Conservation (phyloP, 2,888 invertebrate species). For the Sinhomidia bicolor region DNA sequence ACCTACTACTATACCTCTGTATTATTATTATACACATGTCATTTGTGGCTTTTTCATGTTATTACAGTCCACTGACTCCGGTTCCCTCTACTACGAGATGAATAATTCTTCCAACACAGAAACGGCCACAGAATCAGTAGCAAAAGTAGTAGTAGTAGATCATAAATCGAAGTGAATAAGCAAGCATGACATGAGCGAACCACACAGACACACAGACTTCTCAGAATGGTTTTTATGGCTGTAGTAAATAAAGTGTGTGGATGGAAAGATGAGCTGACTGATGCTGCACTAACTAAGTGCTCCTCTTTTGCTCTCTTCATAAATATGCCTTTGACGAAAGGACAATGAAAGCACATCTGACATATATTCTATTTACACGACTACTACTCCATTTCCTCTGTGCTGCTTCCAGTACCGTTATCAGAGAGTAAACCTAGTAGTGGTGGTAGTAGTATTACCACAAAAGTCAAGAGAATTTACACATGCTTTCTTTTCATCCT, state of each 20-base stretch:
- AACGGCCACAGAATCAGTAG: too few species aligned
- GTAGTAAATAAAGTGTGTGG: background rate
- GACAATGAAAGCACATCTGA: constrained; percentile 40
- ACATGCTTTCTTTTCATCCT: constrained; percentile 41
- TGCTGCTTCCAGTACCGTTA: background rate
- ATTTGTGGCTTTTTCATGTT: constrained; percentile 59
- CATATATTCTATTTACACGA: constrained; percentile 36
- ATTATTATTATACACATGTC: constrained; percentile 35
- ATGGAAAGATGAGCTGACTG: constrained; percentile 41
- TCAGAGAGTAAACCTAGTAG: too few species aligned
- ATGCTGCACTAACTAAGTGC: constrained; percentile 35
- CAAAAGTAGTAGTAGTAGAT: constrained; percentile 32
- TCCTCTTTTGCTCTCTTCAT: background rate
- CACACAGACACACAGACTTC: constrained; percentile 43
- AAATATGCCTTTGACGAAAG: constrained; percentile 37
- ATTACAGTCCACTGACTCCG: constrained; percentile 34
- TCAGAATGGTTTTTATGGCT: constrained; percentile 37
- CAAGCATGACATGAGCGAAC: constrained; percentile 52
- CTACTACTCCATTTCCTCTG: constrained; percentile 3
- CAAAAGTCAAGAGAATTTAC: constrained; percentile 21
- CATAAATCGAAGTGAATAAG: constrained; percentile 55
- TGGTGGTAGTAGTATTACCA: too few species aligned
- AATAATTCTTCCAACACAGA: too few species aligned
- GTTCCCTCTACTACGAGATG: too few species aligned
- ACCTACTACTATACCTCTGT: background rate